phyloP scores from a whole-genome alignment of 2,113 vertebrate species.

The Eptesicus fuscus region DNA sequence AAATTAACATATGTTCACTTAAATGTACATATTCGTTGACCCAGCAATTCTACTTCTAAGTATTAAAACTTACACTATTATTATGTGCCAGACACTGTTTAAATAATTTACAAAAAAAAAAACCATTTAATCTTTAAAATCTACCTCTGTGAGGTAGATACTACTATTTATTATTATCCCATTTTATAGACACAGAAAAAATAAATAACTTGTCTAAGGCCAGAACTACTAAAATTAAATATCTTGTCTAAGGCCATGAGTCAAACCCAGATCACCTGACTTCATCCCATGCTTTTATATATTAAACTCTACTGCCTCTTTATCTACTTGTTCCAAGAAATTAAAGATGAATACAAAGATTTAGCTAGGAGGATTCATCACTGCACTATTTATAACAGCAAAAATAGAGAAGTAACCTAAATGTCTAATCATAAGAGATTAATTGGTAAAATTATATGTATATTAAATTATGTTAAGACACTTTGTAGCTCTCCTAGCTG shows the following conservation, averaged over 20 bases:
- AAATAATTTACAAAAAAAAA: conserved; percentile 1
- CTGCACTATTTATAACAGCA: neutral
- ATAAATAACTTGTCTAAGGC: too few relatives aligned
- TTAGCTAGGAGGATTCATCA: neutral
- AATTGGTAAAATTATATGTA: neutral
- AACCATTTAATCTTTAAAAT: conserved; percentile 28
- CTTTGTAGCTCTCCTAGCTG: too few relatives aligned
- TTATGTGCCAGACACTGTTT: neutral
- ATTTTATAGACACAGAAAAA: conserved; percentile 33
- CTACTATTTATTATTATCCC: neutral
- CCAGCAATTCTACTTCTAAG: neutral
- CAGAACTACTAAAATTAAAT: neutral
- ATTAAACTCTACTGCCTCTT: conserved; percentile 7
- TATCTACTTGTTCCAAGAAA: neutral
- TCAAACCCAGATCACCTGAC: neutral
- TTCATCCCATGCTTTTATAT: neutral
- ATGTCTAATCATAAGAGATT: neutral
- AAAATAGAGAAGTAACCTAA: neutral
- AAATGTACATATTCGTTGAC: neutral
- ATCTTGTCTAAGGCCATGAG: conserved; percentile 4
- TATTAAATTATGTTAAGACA: neutral
- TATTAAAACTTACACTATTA: conserved; percentile 27
- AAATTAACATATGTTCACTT: conserved; percentile 32
- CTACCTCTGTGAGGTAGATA: neutral
- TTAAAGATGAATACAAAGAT: conserved; percentile 26